These are phyloP conservation scores for Cetoscarus ocellatus DNA, from an alignment of 2,797 vertebrate genomes.

Conservation along the genomic window DNA sequence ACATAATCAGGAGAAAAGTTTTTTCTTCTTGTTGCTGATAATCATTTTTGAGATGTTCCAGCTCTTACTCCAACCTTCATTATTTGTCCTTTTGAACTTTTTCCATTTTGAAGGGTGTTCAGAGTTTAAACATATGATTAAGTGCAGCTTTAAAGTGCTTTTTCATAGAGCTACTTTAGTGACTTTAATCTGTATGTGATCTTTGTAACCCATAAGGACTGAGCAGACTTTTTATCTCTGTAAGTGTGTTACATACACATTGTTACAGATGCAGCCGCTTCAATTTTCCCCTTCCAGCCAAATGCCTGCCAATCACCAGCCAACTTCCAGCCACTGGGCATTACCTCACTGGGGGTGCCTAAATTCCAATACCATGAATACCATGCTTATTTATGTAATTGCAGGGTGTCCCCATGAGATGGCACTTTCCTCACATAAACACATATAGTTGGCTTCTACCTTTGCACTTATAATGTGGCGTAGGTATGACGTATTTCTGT, in stretches of 20 bases:
- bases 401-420: no score
- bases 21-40: constrained; percentile 27
- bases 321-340: background rate
- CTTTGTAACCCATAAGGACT: background rate
- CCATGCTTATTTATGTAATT: no score
- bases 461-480: no score
- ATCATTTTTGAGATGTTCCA: constrained; percentile 21
- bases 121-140: constrained; percentile 14
- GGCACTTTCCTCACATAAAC: no score
- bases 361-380: no score
- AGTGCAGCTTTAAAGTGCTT: constrained; percentile 1
- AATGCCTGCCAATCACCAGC: background rate
- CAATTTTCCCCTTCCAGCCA: no score
- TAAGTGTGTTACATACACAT: background rate
- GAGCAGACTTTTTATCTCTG: background rate
- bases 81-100: constrained; percentile 2
- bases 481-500: no score
- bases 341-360: no score
- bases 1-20: constrained; percentile 19
- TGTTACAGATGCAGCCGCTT: background rate
- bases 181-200: background rate
- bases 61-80: constrained; percentile 5
- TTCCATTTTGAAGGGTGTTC: constrained; percentile 5
- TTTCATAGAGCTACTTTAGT: background rate
- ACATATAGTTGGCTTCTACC: no score